A percentile compares a stretch with the other conserved stretches of the same genome.
Evolutionary conservation across 2,888 invertebrate species (phyloP).

Genomic region (Dione vanillae): DNA sequence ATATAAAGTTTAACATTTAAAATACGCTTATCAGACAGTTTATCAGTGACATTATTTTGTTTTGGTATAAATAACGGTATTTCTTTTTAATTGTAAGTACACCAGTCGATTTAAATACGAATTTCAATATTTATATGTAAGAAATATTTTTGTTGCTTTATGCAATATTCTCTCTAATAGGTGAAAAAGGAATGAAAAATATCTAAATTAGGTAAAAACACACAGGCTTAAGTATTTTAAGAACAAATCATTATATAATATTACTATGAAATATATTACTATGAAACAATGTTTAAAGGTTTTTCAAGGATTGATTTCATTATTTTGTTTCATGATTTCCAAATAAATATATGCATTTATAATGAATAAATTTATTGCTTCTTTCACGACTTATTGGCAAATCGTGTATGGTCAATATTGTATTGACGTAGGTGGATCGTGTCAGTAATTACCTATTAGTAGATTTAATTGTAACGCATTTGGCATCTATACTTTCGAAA

Average conservation of each 20-base stretch:
- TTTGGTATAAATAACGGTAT: not conserved
- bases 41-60: not conserved
- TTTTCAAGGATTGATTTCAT: not conserved
- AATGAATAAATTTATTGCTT: too few species aligned
- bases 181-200: too few species aligned
- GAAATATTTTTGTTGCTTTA: too few species aligned
- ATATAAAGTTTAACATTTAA: not conserved
- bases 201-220: too few species aligned
- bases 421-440: slow-evolving; percentile 1
- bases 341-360: not conserved
- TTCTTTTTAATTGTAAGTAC: not conserved
- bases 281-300: too few species aligned
- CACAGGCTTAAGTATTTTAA: too few species aligned
- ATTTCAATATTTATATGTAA: too few species aligned
- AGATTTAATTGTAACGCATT: not conserved
- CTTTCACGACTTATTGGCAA: not conserved
- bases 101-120: too few species aligned
- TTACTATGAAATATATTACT: too few species aligned
- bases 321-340: too few species aligned
- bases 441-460: not conserved
- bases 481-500: not conserved
- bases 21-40: slow-evolving; percentile 1
- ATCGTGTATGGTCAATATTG: not conserved
- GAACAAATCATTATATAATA: too few species aligned
- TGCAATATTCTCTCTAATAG: too few species aligned